Evolutionary conservation across 23 tunicate genomes (phyloP).

Genomic region (Ascidia mentula): DNA sequence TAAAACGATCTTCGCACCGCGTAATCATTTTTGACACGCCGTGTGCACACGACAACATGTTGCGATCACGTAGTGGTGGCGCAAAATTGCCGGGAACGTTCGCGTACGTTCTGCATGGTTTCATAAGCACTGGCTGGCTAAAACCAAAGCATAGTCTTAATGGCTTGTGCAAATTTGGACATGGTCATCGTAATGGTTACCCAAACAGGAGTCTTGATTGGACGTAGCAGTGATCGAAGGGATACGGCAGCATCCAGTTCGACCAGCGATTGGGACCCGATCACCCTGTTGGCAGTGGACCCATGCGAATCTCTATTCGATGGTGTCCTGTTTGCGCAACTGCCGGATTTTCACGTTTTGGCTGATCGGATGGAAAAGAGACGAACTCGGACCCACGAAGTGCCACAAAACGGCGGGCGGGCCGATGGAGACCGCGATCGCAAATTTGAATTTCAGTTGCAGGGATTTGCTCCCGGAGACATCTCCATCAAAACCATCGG

Average conservation of each 20-base stretch:
- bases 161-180: not conserved
- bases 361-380: not conserved
- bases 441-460: constrained; percentile 7
- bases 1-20: not conserved
- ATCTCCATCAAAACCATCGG: constrained; percentile 32
- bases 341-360: not conserved
- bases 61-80: not conserved
- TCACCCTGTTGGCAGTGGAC: not conserved
- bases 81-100: not conserved
- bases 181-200: not conserved
- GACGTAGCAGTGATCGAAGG: too few species aligned
- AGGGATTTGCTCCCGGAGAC: constrained; percentile 19
- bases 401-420: not conserved
- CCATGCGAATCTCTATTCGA: not conserved
- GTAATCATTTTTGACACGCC: not conserved
- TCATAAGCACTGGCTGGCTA: not conserved
- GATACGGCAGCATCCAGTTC: too few species aligned
- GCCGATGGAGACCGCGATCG: too few species aligned
- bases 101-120: not conserved
- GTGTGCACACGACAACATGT: not conserved
- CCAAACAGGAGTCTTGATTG: not conserved
- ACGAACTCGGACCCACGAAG: not conserved
- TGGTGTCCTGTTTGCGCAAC: not conserved
- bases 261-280: not conserved
- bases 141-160: not conserved